Conservation (phyloP, 1,140 invertebrate genomes). For the Ptiloglossa arizonensis region DNA sequence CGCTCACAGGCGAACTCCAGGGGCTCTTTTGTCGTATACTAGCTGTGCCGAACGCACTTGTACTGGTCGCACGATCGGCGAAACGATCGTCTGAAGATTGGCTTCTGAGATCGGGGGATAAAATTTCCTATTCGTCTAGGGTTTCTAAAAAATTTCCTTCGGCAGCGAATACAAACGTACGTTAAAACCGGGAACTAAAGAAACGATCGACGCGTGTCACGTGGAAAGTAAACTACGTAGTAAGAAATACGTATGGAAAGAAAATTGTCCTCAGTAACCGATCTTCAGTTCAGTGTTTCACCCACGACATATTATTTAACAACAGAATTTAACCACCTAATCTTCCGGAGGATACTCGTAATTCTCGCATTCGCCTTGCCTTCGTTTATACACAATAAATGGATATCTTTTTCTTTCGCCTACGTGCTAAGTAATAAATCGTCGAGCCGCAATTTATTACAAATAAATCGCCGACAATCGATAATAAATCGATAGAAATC, state of each 20-base stretch:
- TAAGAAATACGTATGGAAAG: background rate
- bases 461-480: constrained; percentile 54
- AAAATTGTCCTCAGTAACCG: constrained; percentile 29
- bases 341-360: constrained; percentile 69
- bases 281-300: constrained; percentile 71
- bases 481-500: constrained; percentile 68
- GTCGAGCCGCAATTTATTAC: constrained; percentile 58
- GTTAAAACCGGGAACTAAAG: background rate
- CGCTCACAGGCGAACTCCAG: constrained; percentile 69
- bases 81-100: constrained; percentile 72
- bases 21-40: constrained; percentile 80
- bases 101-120: background rate
- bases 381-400: constrained; percentile 77
- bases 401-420: constrained; percentile 70
- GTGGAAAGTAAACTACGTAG: background rate
- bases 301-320: constrained; percentile 79
- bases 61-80: constrained; percentile 78
- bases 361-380: constrained; percentile 60
- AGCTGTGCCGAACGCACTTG: constrained; percentile 82
- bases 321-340: constrained; percentile 78
- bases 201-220: background rate
- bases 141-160: too few species aligned
- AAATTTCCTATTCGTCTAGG: background rate
- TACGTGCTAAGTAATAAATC: constrained; percentile 74
- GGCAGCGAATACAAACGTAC: too few species aligned